Evolutionary conservation across 2,888 invertebrate species (phyloP).

Genomic region (Chrysodeixis includens): DNA sequence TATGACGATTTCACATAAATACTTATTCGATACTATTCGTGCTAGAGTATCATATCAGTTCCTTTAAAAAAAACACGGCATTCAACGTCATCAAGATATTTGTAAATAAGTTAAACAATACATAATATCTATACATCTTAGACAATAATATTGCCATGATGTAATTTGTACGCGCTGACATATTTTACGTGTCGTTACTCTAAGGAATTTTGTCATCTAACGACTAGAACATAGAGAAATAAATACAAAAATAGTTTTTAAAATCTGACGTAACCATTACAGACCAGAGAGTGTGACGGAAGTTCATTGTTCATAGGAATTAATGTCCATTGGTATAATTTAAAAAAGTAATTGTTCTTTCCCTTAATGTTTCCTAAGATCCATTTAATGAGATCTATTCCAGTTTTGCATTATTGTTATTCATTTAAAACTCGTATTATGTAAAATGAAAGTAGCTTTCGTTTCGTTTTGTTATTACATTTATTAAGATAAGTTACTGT

Average conservation of each 20-base stretch:
- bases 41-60: constrained; percentile 29
- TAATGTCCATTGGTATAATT: constrained; percentile 39
- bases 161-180: constrained; percentile 54
- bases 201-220: constrained; percentile 65
- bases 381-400: constrained; percentile 26
- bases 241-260: constrained; percentile 51
- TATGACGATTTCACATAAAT: too few species aligned
- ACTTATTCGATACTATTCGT: too few species aligned
- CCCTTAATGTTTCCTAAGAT: constrained; percentile 29
- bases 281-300: constrained; percentile 63
- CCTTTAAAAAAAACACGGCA: constrained; percentile 33
- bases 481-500: constrained; percentile 46
- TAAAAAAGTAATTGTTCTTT: constrained; percentile 38
- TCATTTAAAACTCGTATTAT: constrained; percentile 37
- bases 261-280: constrained; percentile 49
- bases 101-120: constrained; percentile 39
- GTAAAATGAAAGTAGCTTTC: constrained; percentile 46
- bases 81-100: constrained; percentile 30
- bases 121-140: constrained; percentile 28
- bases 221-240: constrained; percentile 45
- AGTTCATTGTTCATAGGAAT: constrained; percentile 56
- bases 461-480: constrained; percentile 58
- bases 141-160: constrained; percentile 54
- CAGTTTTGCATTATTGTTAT: constrained; percentile 41
- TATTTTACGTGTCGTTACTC: constrained; percentile 62